These are phyloP conservation scores for Cetonia aurata DNA, from an alignment of 2,888 invertebrate species.

Conservation along the genomic window DNA sequence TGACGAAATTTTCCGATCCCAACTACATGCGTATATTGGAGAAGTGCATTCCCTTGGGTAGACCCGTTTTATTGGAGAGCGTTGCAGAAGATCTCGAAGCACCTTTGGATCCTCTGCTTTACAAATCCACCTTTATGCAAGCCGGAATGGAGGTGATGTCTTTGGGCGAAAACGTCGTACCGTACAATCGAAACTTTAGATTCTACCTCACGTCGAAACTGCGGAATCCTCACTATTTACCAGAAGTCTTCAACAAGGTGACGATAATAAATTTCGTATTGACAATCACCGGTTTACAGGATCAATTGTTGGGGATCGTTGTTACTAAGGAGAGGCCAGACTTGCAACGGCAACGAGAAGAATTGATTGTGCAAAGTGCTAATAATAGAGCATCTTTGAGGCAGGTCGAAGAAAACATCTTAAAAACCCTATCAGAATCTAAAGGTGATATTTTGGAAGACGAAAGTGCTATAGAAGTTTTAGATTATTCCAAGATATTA, in stretches of 20 bases:
- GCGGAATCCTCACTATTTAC: conserved; percentile 87
- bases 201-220: conserved; percentile 87
- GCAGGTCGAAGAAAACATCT: conserved; percentile 89
- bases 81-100: conserved; percentile 84
- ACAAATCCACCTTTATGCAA: conserved; percentile 81
- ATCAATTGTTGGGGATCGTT: conserved; percentile 86
- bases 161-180: conserved; percentile 82
- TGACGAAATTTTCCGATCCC: conserved; percentile 80
- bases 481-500: conserved; percentile 87
- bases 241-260: conserved; percentile 87
- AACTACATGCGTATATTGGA: conserved; percentile 84
- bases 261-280: conserved; percentile 87
- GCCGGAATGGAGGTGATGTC: conserved; percentile 81
- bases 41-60: conserved; percentile 80
- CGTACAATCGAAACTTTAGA: conserved; percentile 81
- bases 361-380: conserved; percentile 82
- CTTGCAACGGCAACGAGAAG: conserved; percentile 84
- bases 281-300: conserved; percentile 85
- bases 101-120: conserved; percentile 81
- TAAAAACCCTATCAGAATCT: conserved; percentile 83
- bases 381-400: conserved; percentile 85
- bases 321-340: conserved; percentile 89
- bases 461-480: conserved; percentile 87
- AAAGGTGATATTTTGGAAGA: conserved; percentile 93
- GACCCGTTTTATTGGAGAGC: conserved; percentile 83